Base-by-base conservation (phyloP, 2,113 vertebrate genomes). In the Larimichthys polyactis region DNA sequence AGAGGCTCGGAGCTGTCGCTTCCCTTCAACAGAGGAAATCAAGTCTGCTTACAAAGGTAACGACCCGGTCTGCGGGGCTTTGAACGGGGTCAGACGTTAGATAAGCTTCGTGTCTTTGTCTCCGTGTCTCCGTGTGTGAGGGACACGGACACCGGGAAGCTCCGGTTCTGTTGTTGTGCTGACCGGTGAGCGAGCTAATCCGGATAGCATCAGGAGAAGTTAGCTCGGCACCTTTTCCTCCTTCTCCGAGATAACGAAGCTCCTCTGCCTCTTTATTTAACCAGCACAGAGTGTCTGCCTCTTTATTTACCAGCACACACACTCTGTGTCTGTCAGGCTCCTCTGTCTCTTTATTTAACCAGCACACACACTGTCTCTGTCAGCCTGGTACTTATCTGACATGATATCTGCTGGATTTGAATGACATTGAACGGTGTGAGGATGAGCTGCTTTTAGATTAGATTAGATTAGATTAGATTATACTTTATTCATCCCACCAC, bases 1-100 rank as follows among this genome's bases (percentile, higher is more conserved):
- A 81, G 87, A 66, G 69, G 32, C 46, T 8, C 27, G 36, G 36
- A 60, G 78, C 49, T 49, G 62, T 88, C 55, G 1, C 63, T 36
- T 91, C 2, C 82, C 63, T 7, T 81, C 63, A 67, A 57, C 63
- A 48, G 71, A 81, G 84, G 82, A 92, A 82, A 67, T 69, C 20
- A 75, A 79, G 67, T 92, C 85, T 89, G 17, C 36, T 17, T 81
- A 79, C 44, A 89, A 94, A 92, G 92, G 92, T 93, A 86, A 84
- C 7, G 2, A 27, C 2, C 1, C 27, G 27, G 27, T 27, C 27
- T 27, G 27, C 27, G 27, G 27, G 27, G 27, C 27, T 27, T 4
- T 78, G 12, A 52, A 20, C 82, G 27, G 15, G 11, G 48, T 15
- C 7, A 51, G 1, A 20, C 36, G 55, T 40, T 58, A 69, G 24